Conservation (phyloP, 2,113 vertebrate species). For the Cottus gobio region DNA sequence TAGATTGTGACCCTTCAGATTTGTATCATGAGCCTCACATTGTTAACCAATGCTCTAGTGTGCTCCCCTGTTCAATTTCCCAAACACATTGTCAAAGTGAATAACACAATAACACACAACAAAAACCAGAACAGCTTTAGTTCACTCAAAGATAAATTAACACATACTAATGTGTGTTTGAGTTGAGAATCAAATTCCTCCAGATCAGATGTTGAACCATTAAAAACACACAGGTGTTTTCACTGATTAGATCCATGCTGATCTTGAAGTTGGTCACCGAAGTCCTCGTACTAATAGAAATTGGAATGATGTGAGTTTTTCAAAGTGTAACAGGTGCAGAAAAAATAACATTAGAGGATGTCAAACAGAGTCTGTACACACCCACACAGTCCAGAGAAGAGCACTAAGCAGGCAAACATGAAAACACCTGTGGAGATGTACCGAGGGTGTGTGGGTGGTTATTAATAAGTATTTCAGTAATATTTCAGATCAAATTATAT, state of each 20-base stretch:
- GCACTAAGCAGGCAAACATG: neutral
- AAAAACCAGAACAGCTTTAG: neutral
- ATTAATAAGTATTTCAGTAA: neutral
- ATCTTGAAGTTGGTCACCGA: neutral
- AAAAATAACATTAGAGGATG: neutral
- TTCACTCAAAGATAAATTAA: neutral
- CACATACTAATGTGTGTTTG: neutral
- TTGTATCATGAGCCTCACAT: neutral
- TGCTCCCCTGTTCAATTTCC: neutral
- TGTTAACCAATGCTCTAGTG: neutral
- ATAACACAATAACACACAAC: neutral
- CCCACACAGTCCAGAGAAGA: neutral
- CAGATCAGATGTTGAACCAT: neutral
- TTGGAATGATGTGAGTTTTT: neutral
- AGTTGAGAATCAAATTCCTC: neutral
- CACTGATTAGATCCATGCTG: constrained; percentile 11
- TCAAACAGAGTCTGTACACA: neutral
- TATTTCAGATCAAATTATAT: neutral
- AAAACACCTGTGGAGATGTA: neutral
- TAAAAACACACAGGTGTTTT: constrained; percentile 1
- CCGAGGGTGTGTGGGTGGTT: neutral
- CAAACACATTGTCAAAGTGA: neutral
- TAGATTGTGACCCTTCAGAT: constrained; percentile 6
- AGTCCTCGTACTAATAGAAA: constrained; percentile 6
- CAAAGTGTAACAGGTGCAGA: neutral